Conservation (phyloP, 2,888 invertebrate genomes). For the Exocentrus adspersus region DNA sequence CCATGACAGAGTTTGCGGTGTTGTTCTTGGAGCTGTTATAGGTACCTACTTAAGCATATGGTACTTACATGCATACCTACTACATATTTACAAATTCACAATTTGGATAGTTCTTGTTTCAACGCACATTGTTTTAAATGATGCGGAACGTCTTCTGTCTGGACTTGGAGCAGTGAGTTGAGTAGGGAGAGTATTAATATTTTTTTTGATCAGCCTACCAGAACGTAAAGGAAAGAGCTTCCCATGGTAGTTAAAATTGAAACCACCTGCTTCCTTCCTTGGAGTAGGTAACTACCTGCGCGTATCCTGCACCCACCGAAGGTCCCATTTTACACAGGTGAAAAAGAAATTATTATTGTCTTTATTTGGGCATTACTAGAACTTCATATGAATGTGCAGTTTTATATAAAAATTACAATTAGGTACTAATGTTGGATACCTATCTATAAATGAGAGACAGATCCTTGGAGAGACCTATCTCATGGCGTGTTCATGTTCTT, state of each 20-base stretch:
- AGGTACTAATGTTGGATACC: too few species aligned
- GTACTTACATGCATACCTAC: too few species aligned
- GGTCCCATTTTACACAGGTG: conserved; percentile 14
- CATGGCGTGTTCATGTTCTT: too few species aligned
- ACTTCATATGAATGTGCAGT: too few species aligned
- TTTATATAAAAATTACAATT: too few species aligned
- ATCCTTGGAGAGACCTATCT: too few species aligned
- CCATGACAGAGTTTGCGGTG: background rate
- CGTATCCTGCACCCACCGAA: conserved; percentile 51
- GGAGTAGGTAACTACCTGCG: conserved; percentile 56
- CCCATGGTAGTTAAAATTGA: conserved; percentile 15
- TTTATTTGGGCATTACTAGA: too few species aligned
- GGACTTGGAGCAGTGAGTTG: background rate
- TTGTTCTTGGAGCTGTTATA: too few species aligned
- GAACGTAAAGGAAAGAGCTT: conserved; percentile 9
- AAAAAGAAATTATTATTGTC: background rate
- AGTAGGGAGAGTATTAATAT: conserved; percentile 4
- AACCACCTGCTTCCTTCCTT: conserved; percentile 60
- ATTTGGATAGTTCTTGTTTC: background rate
- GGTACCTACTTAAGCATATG: too few species aligned
- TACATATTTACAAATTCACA: too few species aligned
- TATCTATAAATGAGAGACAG: too few species aligned
- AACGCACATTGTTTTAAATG: background rate
- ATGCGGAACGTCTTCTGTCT: background rate
- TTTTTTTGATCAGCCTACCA: conserved; percentile 13